Conservation (phyloP, 1,140 invertebrate genomes). For the Drosophila saltans region DNA sequence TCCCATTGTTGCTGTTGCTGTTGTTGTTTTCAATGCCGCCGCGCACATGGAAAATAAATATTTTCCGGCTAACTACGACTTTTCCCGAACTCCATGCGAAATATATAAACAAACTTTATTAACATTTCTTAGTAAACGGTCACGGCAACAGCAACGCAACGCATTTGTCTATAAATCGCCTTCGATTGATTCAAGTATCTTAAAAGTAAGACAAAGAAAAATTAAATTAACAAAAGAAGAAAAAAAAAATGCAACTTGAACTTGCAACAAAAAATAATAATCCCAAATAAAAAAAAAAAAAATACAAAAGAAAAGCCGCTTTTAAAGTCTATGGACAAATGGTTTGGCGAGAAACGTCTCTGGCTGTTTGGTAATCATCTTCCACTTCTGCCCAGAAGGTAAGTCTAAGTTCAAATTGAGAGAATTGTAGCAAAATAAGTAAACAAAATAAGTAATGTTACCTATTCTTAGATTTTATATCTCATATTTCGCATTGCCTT, state of each 20-base stretch:
- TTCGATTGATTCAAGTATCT: background rate
- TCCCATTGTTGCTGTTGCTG: constrained; percentile 47
- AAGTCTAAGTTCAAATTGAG: constrained; percentile 50
- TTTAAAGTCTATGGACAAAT: constrained; percentile 90
- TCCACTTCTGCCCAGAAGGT: constrained; percentile 91
- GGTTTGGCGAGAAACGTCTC: constrained; percentile 92
- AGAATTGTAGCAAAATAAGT: too few species aligned
- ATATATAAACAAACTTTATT: constrained; percentile 72
- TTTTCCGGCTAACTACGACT: constrained; percentile 62
- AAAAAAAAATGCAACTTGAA: constrained; percentile 10
- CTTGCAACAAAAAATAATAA: background rate
- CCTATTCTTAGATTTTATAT: background rate
- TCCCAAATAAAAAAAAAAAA: background rate
- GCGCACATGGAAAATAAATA: constrained; percentile 42
- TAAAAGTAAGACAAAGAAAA: background rate
- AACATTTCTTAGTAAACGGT: constrained; percentile 63
- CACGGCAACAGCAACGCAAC: constrained; percentile 34
- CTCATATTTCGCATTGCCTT: background rate
- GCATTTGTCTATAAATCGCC: constrained; percentile 46
- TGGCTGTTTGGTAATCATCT: constrained; percentile 94
- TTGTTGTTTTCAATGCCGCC: constrained; percentile 71
- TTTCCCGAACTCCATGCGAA: constrained; percentile 25
- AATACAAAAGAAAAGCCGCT: constrained; percentile 20
- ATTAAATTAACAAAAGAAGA: constrained; percentile 8
- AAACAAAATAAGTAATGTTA: background rate